These are phyloP conservation scores for Ctena decussata DNA, from an alignment of 2,888 invertebrate genomes.

Conservation along the genomic window DNA sequence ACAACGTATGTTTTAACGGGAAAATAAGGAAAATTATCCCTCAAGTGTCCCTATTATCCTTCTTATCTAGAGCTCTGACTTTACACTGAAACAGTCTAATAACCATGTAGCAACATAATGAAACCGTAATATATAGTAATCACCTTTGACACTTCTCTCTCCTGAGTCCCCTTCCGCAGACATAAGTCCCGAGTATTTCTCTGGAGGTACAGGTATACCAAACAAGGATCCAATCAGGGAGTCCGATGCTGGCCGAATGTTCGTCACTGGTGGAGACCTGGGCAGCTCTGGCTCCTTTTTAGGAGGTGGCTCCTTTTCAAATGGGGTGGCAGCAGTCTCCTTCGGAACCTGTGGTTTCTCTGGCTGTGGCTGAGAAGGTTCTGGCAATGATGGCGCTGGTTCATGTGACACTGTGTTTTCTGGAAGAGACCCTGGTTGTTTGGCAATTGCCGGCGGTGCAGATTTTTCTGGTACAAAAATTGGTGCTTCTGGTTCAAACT, in stretches of 20 bases:
- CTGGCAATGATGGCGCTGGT: neutral
- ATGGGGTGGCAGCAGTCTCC: neutral
- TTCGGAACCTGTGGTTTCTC: neutral
- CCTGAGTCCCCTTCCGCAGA: constrained; percentile 2
- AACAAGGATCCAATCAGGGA: constrained; percentile 22
- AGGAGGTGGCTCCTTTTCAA: neutral
- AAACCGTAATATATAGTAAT: too few species aligned
- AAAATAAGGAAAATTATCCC: too few species aligned
- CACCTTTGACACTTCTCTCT: neutral
- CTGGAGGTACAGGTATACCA: constrained; percentile 63
- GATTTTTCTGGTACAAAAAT: too few species aligned
- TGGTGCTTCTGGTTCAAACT: too few species aligned
- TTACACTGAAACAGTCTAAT: too few species aligned
- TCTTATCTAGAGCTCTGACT: too few species aligned
- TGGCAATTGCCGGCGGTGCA: too few species aligned
- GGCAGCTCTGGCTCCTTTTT: neutral
- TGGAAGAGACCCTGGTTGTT: too few species aligned
- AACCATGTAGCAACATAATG: too few species aligned
- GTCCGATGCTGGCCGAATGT: neutral
- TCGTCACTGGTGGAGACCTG: neutral
- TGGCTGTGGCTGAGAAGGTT: neutral
- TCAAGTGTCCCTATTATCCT: too few species aligned
- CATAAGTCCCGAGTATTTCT: constrained; percentile 54
- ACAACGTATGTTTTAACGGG: neutral
- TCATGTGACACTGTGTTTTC: too few species aligned